Evolutionary conservation across 2,113 vertebrate genomes (phyloP).

Genomic region (Willisornis vidua): DNA sequence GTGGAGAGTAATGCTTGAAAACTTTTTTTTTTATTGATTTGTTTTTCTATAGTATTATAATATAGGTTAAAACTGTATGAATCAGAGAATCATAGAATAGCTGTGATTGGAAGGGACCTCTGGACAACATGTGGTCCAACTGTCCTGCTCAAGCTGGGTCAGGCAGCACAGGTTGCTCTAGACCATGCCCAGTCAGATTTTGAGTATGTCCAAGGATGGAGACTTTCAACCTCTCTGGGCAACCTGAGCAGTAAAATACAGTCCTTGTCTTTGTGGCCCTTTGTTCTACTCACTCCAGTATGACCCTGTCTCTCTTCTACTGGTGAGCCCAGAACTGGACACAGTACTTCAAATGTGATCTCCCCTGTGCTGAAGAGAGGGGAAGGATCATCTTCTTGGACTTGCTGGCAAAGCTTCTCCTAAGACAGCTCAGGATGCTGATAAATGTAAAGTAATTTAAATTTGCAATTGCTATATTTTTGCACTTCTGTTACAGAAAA

Average conservation of each 20-base stretch:
- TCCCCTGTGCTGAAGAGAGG: not conserved
- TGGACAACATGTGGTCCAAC: not conserved
- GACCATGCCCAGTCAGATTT: not conserved
- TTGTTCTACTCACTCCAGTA: not conserved
- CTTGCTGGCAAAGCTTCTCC: not conserved
- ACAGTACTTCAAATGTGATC: not conserved
- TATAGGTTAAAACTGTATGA: not conserved
- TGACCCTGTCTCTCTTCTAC: not conserved
- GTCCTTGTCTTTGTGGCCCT: not conserved
- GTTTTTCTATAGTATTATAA: not conserved
- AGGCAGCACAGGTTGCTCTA: not conserved
- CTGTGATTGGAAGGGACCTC: not conserved
- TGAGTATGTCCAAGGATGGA: not conserved
- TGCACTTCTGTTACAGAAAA: not conserved
- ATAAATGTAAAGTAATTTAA: not conserved
- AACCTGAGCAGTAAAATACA: not conserved
- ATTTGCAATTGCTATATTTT: not conserved
- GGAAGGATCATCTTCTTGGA: not conserved
- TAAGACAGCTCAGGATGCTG: not conserved
- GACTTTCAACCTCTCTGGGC: not conserved
- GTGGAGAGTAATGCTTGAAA: not conserved
- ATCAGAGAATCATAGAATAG: not conserved
- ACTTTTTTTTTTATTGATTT: not conserved
- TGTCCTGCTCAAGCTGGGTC: not conserved
- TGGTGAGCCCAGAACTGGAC: not conserved